phyloP scores from a whole-genome alignment of 53 echinoderm and acorn worm species.

The Zoroaster sp. region DNA sequence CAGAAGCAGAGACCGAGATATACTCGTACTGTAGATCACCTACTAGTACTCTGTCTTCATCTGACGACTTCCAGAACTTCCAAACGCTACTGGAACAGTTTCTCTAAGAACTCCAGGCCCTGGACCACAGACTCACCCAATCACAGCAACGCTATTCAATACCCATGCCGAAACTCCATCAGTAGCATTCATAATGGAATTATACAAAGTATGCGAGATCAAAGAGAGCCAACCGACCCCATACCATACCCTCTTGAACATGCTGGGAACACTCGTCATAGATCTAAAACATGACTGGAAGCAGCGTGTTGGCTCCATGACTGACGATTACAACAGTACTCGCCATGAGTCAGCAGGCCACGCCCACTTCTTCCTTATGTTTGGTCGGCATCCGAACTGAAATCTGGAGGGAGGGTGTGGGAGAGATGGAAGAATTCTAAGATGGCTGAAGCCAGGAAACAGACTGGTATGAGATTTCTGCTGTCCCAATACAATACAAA shows the following conservation, averaged over 20 bases:
- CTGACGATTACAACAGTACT: slow-evolving; percentile 20
- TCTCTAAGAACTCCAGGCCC: no score
- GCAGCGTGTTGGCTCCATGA: background rate
- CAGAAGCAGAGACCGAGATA: no score
- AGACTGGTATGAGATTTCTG: background rate
- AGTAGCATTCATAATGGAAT: background rate
- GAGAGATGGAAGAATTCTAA: background rate
- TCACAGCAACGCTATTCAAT: no score
- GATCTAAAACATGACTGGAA: slow-evolving; percentile 29
- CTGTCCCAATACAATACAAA: background rate
- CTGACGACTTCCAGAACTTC: no score
- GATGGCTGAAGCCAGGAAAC: slow-evolving; percentile 10
- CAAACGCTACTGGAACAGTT: no score
- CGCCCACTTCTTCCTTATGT: slow-evolving; percentile 46
- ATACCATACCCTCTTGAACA: slow-evolving; percentile 17
- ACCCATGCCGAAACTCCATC: no score
- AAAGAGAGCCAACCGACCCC: background rate
- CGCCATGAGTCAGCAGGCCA: slow-evolving; percentile 19
- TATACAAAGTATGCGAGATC: slow-evolving; percentile 31
- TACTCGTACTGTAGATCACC: no score
- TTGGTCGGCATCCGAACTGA: slow-evolving; percentile 22
- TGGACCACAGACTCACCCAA: no score
- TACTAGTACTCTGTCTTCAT: no score
- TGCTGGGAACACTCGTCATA: slow-evolving; percentile 39
- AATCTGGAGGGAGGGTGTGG: background rate